Evolutionary conservation across 23 tunicate species (phyloP).

Genomic region (Ascidia mentula): DNA sequence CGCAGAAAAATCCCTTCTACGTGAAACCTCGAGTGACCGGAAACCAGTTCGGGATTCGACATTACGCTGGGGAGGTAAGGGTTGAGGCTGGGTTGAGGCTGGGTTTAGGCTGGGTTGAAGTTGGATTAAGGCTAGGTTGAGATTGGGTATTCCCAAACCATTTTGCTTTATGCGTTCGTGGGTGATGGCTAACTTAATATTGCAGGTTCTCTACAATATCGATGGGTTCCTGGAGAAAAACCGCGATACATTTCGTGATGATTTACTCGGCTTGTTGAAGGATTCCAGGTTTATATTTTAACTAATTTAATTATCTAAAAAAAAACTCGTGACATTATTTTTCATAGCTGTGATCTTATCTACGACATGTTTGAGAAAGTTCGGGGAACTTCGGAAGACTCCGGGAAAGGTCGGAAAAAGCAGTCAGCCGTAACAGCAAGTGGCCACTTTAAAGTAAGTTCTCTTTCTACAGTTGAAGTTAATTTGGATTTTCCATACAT

Average conservation of each 20-base stretch:
- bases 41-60: conserved; percentile 66
- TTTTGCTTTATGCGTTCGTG: no score
- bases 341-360: conserved; percentile 74
- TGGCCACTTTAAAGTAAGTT: conserved; percentile 79
- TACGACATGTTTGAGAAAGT: conserved; percentile 92
- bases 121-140: no score
- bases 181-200: no score
- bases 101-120: no score
- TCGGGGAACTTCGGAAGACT: conserved; percentile 58
- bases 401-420: conserved; percentile 81
- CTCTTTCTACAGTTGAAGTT: neutral
- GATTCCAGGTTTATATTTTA: conserved; percentile 57
- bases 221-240: conserved; percentile 86
- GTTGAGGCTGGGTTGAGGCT: no score
- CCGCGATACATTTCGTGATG: conserved; percentile 93
- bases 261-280: conserved; percentile 71
- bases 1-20: conserved; percentile 71
- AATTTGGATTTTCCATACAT: neutral
- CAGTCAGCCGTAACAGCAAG: conserved; percentile 80
- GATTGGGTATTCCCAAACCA: no score
- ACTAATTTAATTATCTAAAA: no score
- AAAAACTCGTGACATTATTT: no score
- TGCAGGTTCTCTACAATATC: conserved; percentile 68
- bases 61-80: conserved; percentile 91
- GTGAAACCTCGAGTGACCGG: conserved; percentile 88